Conservation (phyloP, 35 echinoderm and acorn worm genomes). For the Holothuria glaberrima region DNA sequence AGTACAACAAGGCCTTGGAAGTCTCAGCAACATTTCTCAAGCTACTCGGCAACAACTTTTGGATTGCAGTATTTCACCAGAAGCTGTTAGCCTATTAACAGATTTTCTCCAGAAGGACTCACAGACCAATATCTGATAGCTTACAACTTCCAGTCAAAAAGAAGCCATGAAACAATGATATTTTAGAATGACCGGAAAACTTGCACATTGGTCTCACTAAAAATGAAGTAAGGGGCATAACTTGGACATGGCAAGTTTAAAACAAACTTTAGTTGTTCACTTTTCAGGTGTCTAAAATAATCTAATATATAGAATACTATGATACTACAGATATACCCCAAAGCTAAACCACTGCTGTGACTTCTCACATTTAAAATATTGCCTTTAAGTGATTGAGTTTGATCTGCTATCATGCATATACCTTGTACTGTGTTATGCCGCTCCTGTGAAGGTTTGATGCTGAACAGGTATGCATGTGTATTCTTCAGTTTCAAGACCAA, state of each 20-base stretch:
- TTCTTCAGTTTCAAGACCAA: too few species aligned
- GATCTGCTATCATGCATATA: too few species aligned
- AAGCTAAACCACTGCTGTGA: too few species aligned
- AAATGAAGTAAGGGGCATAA: background rate
- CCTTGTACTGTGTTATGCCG: too few species aligned
- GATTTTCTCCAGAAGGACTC: constrained; percentile 13
- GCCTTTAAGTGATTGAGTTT: too few species aligned
- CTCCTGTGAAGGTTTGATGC: too few species aligned
- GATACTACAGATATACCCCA: too few species aligned
- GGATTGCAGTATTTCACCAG: constrained; percentile 33
- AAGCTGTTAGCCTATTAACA: background rate
- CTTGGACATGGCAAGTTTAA: background rate
- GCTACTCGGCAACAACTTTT: constrained; percentile 29
- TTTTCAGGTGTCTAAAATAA: too few species aligned
- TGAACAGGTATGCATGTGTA: too few species aligned
- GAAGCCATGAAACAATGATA: background rate
- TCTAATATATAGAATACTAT: too few species aligned
- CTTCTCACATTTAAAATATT: too few species aligned
- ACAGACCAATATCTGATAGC: background rate
- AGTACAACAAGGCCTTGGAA: constrained; percentile 41
- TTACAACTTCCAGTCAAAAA: background rate
- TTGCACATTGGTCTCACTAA: background rate
- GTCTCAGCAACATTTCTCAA: constrained; percentile 31
- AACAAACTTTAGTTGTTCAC: background rate
- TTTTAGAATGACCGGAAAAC: background rate